Conservation (phyloP, 2,888 invertebrate genomes). For the Nysson spinosus region DNA sequence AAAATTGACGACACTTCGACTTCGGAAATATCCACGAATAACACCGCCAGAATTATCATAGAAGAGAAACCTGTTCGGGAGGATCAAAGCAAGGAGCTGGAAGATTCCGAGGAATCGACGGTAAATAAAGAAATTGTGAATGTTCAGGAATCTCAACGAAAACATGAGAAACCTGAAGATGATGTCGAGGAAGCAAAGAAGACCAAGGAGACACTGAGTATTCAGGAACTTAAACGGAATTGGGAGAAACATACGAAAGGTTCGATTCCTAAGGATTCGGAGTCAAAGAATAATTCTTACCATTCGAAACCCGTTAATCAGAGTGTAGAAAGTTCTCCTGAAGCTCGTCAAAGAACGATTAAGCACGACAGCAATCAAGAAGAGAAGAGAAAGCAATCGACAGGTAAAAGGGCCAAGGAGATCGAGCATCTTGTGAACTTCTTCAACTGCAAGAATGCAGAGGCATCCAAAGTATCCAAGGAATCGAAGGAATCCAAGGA, state of each 20-base stretch:
- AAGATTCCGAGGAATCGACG: background rate
- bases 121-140: too few species aligned
- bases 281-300: slow-evolving; percentile 4
- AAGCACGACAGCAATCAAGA: slow-evolving; percentile 13
- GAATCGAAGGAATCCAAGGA: slow-evolving; percentile 60
- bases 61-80: too few species aligned
- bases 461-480: slow-evolving; percentile 50
- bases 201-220: slow-evolving; percentile 56
- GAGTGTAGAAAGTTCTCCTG: background rate
- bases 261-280: slow-evolving; percentile 1
- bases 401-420: slow-evolving; percentile 66
- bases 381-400: slow-evolving; percentile 26
- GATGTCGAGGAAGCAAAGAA: slow-evolving; percentile 16
- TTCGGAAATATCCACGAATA: too few species aligned
- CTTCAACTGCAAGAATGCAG: slow-evolving; percentile 74
- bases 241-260: slow-evolving; percentile 70
- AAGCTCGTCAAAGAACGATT: background rate
- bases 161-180: background rate
- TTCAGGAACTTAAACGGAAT: slow-evolving; percentile 70
- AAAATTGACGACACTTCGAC: slow-evolving; percentile 8
- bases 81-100: background rate
- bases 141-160: too few species aligned
- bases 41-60: too few species aligned
- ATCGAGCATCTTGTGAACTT: slow-evolving; percentile 75
- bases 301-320: background rate